Evolutionary conservation across 35 echinoderm and acorn worm genomes (phyloP).

Genomic region (Apostichopus japonicus): DNA sequence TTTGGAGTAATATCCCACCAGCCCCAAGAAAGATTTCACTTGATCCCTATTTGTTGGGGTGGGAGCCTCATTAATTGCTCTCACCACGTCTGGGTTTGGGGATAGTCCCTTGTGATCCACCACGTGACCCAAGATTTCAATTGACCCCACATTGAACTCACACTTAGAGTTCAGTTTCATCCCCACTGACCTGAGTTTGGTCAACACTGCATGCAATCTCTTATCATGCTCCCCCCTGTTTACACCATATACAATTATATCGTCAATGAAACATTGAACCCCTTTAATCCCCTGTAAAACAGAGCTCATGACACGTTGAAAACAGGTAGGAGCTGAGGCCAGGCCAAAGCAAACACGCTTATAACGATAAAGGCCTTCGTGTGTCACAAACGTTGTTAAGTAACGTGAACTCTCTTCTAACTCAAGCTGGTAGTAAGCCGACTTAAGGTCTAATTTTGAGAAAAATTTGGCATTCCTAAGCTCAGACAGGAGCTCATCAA

Average conservation of each 20-base stretch:
- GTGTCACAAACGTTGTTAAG: slow-evolving; percentile 58
- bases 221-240: slow-evolving; percentile 50
- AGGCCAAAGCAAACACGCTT: slow-evolving; percentile 66
- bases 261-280: slow-evolving; percentile 70
- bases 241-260: slow-evolving; percentile 66
- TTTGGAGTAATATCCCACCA: slow-evolving; percentile 1
- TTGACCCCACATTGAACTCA: slow-evolving; percentile 7
- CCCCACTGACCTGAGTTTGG: background rate
- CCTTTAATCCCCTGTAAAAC: slow-evolving; percentile 49
- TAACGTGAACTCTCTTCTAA: background rate
- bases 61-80: slow-evolving; percentile 13
- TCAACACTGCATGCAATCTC: background rate
- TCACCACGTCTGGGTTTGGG: slow-evolving; percentile 23
- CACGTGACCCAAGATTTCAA: slow-evolving; percentile 34
- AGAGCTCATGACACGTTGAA: slow-evolving; percentile 64
- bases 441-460: slow-evolving; percentile 62
- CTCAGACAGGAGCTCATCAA: slow-evolving; percentile 63
- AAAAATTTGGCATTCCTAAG: slow-evolving; percentile 51
- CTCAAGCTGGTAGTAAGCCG: slow-evolving; percentile 59
- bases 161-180: slow-evolving; percentile 43
- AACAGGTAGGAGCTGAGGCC: slow-evolving; percentile 69
- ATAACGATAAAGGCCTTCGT: slow-evolving; percentile 61
- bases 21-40: slow-evolving; percentile 7
- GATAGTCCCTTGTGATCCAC: background rate
- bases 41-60: background rate